Conservation (phyloP, 2,797 vertebrate species). For the Cyclura pinguis region DNA sequence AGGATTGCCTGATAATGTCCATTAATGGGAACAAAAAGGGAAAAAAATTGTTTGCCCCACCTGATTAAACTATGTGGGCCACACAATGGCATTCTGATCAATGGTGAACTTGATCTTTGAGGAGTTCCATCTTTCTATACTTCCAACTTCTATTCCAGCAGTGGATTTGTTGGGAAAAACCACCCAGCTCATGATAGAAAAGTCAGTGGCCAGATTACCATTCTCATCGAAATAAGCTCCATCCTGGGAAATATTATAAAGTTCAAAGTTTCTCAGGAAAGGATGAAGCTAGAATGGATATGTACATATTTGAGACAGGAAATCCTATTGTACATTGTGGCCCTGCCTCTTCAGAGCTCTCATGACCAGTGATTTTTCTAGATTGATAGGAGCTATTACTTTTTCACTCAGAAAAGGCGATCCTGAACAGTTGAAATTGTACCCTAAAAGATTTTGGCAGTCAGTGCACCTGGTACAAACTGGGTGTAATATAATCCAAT, state of each 20-base stretch:
- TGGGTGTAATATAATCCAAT: no score
- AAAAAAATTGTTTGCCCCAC: not conserved
- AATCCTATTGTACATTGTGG: not conserved
- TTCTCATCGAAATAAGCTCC: not conserved
- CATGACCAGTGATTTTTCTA: no score
- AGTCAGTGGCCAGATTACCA: not conserved
- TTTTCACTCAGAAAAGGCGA: no score
- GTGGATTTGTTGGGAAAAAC: not conserved
- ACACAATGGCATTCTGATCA: conserved; percentile 6
- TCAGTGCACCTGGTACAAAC: no score
- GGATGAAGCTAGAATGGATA: not conserved
- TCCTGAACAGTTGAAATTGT: no score
- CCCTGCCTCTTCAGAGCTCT: not conserved
- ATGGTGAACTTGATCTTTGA: not conserved
- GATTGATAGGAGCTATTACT: no score
- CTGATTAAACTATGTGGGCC: conserved; percentile 10
- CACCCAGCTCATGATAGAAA: conserved; percentile 7
- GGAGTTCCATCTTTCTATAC: not conserved
- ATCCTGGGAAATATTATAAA: not conserved
- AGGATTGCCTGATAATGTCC: not conserved
- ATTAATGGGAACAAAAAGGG: not conserved
- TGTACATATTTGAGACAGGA: not conserved
- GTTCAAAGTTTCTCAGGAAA: not conserved
- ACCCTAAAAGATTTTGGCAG: no score
- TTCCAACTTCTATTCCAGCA: conserved; percentile 2